Conservation (phyloP, 2,113 vertebrate species). For the Plotosus lineatus region DNA sequence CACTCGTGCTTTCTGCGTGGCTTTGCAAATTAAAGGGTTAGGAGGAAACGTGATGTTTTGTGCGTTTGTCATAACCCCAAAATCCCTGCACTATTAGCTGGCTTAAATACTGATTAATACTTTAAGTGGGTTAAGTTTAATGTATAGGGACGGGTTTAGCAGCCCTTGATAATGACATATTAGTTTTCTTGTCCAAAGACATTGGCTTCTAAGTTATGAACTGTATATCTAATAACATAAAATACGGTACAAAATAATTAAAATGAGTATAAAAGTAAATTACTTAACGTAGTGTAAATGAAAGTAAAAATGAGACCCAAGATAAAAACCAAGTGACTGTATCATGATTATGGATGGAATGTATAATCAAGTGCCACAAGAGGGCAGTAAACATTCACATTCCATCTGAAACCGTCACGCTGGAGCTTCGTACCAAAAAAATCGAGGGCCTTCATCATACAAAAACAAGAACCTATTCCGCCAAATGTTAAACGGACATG, state of each 20-base stretch:
- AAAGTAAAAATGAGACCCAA: slow-evolving; percentile 37
- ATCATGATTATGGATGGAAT: slow-evolving; percentile 63
- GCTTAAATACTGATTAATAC: slow-evolving; percentile 47
- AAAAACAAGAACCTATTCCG: slow-evolving; percentile 29
- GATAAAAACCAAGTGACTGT: slow-evolving; percentile 52
- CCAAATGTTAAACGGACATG: slow-evolving; percentile 52
- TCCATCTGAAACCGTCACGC: slow-evolving; percentile 65
- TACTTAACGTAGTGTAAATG: slow-evolving; percentile 41
- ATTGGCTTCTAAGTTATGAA: slow-evolving; percentile 21
- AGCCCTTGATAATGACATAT: slow-evolving; percentile 7
- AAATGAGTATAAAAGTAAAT: slow-evolving; percentile 45
- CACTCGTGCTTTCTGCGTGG: slow-evolving; percentile 8
- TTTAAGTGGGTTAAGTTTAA: slow-evolving; percentile 32
- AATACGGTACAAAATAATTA: slow-evolving; percentile 28
- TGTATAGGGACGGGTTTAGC: slow-evolving; percentile 8
- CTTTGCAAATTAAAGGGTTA: slow-evolving; percentile 3
- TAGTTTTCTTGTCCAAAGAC: slow-evolving; percentile 23
- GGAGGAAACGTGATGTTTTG: background rate
- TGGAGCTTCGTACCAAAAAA: slow-evolving; percentile 42
- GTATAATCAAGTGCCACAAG: slow-evolving; percentile 69
- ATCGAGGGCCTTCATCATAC: slow-evolving; percentile 27
- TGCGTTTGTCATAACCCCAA: background rate
- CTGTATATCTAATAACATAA: slow-evolving; percentile 27
- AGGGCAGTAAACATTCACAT: slow-evolving; percentile 73
- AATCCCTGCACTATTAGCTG: background rate